A percentile compares a stretch with the other conserved stretches of the same genome.
Conservation (phyloP, 2,888 invertebrate genomes). For the Phytoseiulus persimilis region DNA sequence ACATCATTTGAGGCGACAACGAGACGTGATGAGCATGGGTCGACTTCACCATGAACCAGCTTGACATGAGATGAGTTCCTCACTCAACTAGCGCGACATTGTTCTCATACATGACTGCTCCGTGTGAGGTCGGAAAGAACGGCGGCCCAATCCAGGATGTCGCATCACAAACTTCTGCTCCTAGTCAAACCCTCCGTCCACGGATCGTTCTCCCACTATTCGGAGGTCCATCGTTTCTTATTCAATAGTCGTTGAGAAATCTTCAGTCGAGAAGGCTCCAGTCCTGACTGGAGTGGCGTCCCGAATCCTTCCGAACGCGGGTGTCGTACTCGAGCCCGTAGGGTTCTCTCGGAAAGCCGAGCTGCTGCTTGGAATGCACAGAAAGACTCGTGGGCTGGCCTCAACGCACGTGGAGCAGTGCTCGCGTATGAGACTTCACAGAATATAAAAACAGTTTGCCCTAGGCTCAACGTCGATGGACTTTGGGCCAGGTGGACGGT, state of each 20-base stretch:
- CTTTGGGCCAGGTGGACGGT: not conserved
- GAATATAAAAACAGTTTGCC: not conserved
- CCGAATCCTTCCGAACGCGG: not conserved
- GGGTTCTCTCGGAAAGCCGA: not conserved
- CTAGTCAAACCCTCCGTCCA: no score
- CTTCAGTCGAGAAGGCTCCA: not conserved
- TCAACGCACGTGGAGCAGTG: not conserved
- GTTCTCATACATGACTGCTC: no score
- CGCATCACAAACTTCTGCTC: no score
- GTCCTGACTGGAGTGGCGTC: not conserved
- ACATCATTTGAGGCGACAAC: no score
- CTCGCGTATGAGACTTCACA: not conserved
- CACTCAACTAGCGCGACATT: no score
- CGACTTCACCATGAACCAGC: no score
- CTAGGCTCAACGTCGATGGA: not conserved
- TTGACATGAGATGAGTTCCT: no score
- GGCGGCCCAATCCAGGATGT: no score
- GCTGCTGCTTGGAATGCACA: not conserved
- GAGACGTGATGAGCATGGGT: no score
- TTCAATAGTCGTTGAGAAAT: not conserved
- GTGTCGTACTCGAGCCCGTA: not conserved
- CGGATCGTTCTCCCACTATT: not conserved
- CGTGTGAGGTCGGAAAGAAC: no score
- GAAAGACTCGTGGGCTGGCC: not conserved
- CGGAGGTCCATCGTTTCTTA: not conserved